Evolutionary conservation across 64 coral and sea anemone species (phyloP), one percentile per base, ranked within the genome.

Genomic region (Catalaphyllia jardinei): DNA sequence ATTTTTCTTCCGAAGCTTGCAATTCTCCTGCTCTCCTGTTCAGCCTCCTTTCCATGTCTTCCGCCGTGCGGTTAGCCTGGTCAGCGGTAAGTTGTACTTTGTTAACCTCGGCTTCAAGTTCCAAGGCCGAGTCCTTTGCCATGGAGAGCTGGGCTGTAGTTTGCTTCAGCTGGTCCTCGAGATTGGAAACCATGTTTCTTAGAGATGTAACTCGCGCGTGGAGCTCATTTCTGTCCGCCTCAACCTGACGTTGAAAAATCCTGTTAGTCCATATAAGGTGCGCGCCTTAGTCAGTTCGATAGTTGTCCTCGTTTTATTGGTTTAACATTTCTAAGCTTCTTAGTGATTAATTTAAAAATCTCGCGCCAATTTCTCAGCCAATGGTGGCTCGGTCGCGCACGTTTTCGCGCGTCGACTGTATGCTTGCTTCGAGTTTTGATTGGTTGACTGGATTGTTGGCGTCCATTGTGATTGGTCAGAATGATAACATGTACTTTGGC

Each of bases 131-230:
- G 78, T 99, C 97, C 87, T 93, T 92, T 11, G 90, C 86, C 33
- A 46, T 87, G 28, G 94, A 93, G 59, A 98, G 87, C 31, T 98
- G 83, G 31, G 90, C 91, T 29, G 93, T 88, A 49, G 96, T 91
- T 39, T 95, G 93, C 65, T 95, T 95, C n/a, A 98, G 52, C 51
- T 95, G 93, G 33, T 95, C 93, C 72, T 98, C 96, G 31, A 98
- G 83, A 52, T 76, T 83, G 14, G 96, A 91, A 31, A 98, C 91
- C 90, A 92, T 98, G 60, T 74, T 90, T 12, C 94, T 88, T 22
- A 98, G 79, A n/a, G 96, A 93, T 38, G 93, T 87, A 55, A 98
- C 88, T 38, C 94, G 91, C 19, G 94, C 55, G 60, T 95, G 93
- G 9, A 93, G 90, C 20, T 98, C 96, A 20, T 89, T 92, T 65